A percentile compares a stretch with the other conserved stretches of the same genome.
Evolutionary conservation across 2,797 vertebrate species (phyloP).

Genomic region (Malacoctenus gilli): DNA sequence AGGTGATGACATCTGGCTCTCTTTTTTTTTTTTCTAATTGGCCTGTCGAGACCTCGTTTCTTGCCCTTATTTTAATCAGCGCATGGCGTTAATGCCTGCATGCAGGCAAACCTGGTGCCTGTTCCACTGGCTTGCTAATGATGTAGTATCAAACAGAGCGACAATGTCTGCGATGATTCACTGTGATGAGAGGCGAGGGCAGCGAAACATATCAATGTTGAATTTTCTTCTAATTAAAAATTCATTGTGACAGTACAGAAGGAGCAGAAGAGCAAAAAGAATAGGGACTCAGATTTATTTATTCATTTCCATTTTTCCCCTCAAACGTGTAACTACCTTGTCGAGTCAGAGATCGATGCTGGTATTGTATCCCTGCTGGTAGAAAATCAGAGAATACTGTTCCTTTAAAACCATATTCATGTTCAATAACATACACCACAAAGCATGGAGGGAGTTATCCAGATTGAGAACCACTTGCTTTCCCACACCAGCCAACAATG

Average conservation of each 20-base stretch:
- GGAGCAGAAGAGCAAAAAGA: conserved; percentile 24
- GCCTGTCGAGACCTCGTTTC: conserved; percentile 44
- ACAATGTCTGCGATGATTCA: conserved; percentile 39
- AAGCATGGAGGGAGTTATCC: no score
- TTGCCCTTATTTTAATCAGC: conserved; percentile 50
- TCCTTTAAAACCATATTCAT: no score
- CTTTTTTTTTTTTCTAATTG: conserved; percentile 62
- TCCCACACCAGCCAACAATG: no score
- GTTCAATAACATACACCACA: no score
- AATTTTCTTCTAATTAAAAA: conserved; percentile 52
- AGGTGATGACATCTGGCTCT: conserved; percentile 39
- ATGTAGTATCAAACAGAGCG: conserved; percentile 21
- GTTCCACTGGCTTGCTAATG: conserved; percentile 39
- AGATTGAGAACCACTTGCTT: no score
- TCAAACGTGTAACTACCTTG: no score
- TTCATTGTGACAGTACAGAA: conserved; percentile 51
- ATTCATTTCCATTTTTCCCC: no score
- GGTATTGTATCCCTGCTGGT: no score
- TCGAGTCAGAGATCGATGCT: no score
- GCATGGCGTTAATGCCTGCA: conserved; percentile 27
- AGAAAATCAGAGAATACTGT: no score
- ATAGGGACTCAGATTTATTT: no score
- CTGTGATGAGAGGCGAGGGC: conserved; percentile 51
- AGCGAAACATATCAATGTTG: conserved; percentile 58
- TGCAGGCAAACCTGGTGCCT: conserved; percentile 22